Evolutionary conservation across 2,113 vertebrate genomes (phyloP).

Genomic region (Tachysurus fulvidraco): DNA sequence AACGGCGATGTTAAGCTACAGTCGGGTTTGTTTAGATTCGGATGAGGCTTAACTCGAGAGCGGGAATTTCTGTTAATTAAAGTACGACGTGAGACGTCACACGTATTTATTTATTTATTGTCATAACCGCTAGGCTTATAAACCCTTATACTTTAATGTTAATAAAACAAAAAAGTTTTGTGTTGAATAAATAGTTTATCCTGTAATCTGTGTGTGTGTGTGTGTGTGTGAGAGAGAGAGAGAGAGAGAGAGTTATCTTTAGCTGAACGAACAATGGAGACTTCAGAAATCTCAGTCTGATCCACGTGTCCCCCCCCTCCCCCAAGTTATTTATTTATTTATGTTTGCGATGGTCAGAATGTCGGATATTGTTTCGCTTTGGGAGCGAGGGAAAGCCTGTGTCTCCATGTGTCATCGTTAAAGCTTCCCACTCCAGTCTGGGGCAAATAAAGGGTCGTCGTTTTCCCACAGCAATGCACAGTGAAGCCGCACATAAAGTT

Average conservation of each 20-base stretch:
- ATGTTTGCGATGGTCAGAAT: not conserved
- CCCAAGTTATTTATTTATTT: too few species aligned
- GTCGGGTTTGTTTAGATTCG: not conserved
- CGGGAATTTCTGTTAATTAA: not conserved
- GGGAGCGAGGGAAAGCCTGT: not conserved
- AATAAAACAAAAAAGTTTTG: not conserved
- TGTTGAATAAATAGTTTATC: not conserved
- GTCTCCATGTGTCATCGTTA: too few species aligned
- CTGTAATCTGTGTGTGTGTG: not conserved
- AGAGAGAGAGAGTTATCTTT: not conserved
- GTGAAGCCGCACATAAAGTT: not conserved
- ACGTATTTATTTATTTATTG: not conserved
- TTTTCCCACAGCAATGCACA: conserved; percentile 1
- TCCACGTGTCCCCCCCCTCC: not conserved
- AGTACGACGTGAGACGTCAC: too few species aligned
- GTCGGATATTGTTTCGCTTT: not conserved
- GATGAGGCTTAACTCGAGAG: not conserved
- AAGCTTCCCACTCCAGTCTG: not conserved
- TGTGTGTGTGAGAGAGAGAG: not conserved
- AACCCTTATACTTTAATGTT: not conserved
- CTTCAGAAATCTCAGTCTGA: not conserved
- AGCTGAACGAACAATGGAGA: not conserved
- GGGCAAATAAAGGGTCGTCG: not conserved
- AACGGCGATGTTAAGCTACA: not conserved
- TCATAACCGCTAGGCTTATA: not conserved